Base-by-base conservation (phyloP, 2,113 vertebrate species). In the Platichthys flesus region DNA sequence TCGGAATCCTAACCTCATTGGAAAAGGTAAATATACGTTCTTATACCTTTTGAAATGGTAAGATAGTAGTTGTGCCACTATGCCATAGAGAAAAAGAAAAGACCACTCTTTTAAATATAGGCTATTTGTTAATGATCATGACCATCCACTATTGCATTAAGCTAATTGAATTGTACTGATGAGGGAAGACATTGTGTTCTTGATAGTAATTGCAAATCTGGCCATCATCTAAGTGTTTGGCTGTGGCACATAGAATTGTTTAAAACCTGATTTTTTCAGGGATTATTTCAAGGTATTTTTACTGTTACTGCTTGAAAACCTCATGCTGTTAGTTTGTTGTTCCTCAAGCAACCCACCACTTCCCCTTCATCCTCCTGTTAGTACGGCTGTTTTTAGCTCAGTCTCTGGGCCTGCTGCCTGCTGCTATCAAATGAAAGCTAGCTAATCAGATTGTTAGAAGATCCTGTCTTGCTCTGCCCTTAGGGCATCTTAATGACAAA, bases 391-490 rank as follows among this genome's bases (percentile, higher is more conserved):
- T 90, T 89, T 87, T 88, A 91, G 87, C 78, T 71, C 54, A 1
- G 66, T 63, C 82, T 63, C 79, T 85, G 78, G 68, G 80, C 76
- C 52, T 60, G 67, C 84, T 89, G 87, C 81, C 76, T 73, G 76
- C 82, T 76, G 76, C 71, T 85, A 91, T 88, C 86, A 87, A 84
- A 87, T 90, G 68, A 87, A 87, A 81, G 78, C 76, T 74, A 71
- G 79, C 84, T 89, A 88, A 89, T 91, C 84, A 90, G 69, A 88
- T 89, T 85, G 73, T 87, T 78, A 74, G 75, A 74, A 83, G 78
- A 82, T 75, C 76, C 56, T 80, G 76, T 83, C 82, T 84, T 85
- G 73, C 74, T 80, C 72, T 75, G 73, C 73, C 86, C 71, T 20
- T 62, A 84, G 78, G 76, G 31, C 82, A 79, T 67, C 76, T 62